A percentile compares a stretch with the other conserved stretches of the same genome.
These are phyloP conservation scores for Choristoneura rosaceana DNA, from an alignment of 2,888 invertebrate genomes.

Conservation along the genomic window DNA sequence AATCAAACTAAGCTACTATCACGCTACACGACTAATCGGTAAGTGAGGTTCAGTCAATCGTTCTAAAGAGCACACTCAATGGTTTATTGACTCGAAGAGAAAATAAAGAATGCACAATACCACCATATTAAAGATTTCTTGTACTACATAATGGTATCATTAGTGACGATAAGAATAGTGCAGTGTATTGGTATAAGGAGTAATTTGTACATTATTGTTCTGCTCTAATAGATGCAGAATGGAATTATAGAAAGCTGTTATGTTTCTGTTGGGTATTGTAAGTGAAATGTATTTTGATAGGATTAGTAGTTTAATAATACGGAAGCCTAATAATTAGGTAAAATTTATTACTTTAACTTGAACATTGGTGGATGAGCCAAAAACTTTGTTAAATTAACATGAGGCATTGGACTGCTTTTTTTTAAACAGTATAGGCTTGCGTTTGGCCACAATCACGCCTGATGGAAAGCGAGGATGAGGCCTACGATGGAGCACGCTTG, in stretches of 20 bases:
- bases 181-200: conserved; percentile 38
- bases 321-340: too few relatives aligned
- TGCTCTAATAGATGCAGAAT: conserved; percentile 51
- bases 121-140: conserved; percentile 42
- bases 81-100: conserved; percentile 38
- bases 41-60: conserved; percentile 11
- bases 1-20: conserved; percentile 1
- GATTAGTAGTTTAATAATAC: background rate
- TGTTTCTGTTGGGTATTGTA: background rate
- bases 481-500: too few relatives aligned
- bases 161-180: conserved; percentile 38
- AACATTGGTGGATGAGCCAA: too few relatives aligned
- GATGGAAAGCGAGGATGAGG: too few relatives aligned
- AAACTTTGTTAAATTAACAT: too few relatives aligned
- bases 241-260: conserved; percentile 46
- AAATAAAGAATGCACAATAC: conserved; percentile 31
- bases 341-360: too few relatives aligned
- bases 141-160: conserved; percentile 42
- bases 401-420: too few relatives aligned
- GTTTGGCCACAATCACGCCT: too few relatives aligned
- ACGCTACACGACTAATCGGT: conserved; percentile 7
- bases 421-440: too few relatives aligned
- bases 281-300: background rate
- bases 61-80: conserved; percentile 21
- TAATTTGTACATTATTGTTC: conserved; percentile 55